Conservation (phyloP, 1,140 invertebrate species). For the Pachypeltis micranthus region DNA sequence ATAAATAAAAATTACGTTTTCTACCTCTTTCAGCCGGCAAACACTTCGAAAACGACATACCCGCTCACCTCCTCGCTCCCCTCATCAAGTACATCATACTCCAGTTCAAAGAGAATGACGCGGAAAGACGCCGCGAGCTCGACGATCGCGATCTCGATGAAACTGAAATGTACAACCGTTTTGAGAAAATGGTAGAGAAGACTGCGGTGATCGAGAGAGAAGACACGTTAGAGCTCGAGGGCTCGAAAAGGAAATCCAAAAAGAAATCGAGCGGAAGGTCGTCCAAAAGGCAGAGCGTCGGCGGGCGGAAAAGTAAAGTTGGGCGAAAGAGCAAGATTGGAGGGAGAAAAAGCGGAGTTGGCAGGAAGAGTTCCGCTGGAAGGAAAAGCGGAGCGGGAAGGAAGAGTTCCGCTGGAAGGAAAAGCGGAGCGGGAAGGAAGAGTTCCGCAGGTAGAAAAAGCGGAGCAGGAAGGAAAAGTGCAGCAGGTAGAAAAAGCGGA, state of each 20-base stretch:
- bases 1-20: not conserved
- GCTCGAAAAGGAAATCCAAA: not conserved
- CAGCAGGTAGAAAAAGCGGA: constrained; percentile 14
- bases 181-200: not conserved
- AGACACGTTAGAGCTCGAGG: not conserved
- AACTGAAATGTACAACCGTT: not conserved
- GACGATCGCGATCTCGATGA: not conserved
- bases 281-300: not conserved
- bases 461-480: constrained; percentile 13
- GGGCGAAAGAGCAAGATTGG: not conserved
- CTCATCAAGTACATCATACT: constrained; percentile 8
- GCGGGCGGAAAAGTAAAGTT: not conserved
- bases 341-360: not conserved
- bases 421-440: constrained; percentile 19
- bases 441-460: constrained; percentile 17
- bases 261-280: not conserved
- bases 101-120: not conserved
- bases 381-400: not conserved
- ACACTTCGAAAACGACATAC: constrained; percentile 10
- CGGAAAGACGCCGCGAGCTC: not conserved
- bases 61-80: not conserved
- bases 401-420: constrained; percentile 1
- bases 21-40: not conserved
- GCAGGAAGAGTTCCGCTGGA: not conserved
- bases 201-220: not conserved